Percentiles rank a stretch among this genome's conserved stretches.
phyloP scores from a whole-genome alignment of 2,113 vertebrate genomes.

The Gymnocephalus cernua region DNA sequence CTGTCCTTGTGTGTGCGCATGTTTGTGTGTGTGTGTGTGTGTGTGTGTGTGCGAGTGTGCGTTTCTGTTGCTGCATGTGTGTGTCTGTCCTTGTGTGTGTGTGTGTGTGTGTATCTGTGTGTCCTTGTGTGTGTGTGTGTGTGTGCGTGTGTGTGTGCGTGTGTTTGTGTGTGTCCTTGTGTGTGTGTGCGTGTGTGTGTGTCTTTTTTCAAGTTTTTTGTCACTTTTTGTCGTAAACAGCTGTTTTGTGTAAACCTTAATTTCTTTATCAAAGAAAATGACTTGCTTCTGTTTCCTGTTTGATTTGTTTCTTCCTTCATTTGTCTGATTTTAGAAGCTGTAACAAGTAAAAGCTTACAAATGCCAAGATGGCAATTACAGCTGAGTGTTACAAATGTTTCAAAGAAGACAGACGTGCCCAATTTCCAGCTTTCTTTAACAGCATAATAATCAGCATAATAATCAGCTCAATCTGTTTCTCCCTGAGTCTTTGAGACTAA shows the following conservation, averaged over 20 bases:
- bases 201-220: too few species aligned
- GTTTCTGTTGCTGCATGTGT: too few species aligned
- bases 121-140: too few species aligned
- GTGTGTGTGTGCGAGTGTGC: background rate
- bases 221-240: too few species aligned
- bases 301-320: background rate
- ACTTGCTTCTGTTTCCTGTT: too few species aligned
- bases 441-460: background rate
- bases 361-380: constrained; percentile 21
- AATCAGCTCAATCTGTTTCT: background rate
- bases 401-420: background rate
- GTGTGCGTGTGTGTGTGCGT: too few species aligned
- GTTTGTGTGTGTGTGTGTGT: background rate
- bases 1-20: background rate
- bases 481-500: background rate
- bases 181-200: too few species aligned
- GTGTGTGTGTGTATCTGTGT: too few species aligned
- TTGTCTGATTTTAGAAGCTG: background rate
- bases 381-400: background rate
- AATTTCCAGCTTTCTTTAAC: background rate
- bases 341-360: background rate
- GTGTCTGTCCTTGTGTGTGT: too few species aligned
- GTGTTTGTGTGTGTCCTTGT: too few species aligned
- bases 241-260: background rate
- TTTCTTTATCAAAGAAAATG: too few species aligned